A percentile compares a stretch with the other conserved stretches of the same genome.
Conservation (phyloP, 2,797 vertebrate genomes). For the Craterocephalus amniculus region DNA sequence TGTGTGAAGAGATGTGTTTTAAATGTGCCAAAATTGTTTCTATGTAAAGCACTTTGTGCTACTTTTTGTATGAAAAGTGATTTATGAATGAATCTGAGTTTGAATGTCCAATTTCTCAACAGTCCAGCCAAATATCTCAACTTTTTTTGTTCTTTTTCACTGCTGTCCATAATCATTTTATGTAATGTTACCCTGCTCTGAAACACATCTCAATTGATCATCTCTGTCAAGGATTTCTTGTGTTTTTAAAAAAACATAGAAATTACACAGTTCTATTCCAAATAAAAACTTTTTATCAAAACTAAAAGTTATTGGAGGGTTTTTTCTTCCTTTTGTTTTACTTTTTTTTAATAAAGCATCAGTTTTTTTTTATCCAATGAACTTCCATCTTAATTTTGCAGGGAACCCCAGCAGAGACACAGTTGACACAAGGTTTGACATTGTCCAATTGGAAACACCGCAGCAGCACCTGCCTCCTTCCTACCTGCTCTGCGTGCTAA, state of each 20-base stretch:
- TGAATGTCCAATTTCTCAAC: constrained; percentile 17
- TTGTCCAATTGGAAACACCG: constrained; percentile 12
- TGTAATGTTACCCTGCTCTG: constrained; percentile 12
- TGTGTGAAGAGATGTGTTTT: too few relatives aligned
- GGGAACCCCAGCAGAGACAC: background rate
- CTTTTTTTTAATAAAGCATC: background rate
- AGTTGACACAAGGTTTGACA: constrained; percentile 15
- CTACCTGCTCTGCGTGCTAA: constrained; percentile 51
- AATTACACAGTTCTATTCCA: constrained; percentile 32
- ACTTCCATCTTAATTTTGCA: background rate
- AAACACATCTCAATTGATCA: constrained; percentile 24
- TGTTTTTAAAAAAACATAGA: constrained; percentile 30
- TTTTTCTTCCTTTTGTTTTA: background rate
- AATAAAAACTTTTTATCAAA: constrained; percentile 71
- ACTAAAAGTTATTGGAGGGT: background rate
- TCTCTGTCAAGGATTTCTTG: constrained; percentile 28
- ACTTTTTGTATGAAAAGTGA: too few relatives aligned
- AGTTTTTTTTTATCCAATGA: background rate
- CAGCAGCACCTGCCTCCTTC: constrained; percentile 21
- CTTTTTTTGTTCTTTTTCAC: constrained; percentile 1
- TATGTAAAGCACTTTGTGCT: too few relatives aligned
- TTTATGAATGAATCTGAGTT: too few relatives aligned
- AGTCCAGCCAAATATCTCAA: constrained; percentile 8
- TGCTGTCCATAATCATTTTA: constrained; percentile 24
- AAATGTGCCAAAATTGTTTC: too few relatives aligned